Conservation (phyloP, 2,888 invertebrate genomes). For the Leucania comma region DNA sequence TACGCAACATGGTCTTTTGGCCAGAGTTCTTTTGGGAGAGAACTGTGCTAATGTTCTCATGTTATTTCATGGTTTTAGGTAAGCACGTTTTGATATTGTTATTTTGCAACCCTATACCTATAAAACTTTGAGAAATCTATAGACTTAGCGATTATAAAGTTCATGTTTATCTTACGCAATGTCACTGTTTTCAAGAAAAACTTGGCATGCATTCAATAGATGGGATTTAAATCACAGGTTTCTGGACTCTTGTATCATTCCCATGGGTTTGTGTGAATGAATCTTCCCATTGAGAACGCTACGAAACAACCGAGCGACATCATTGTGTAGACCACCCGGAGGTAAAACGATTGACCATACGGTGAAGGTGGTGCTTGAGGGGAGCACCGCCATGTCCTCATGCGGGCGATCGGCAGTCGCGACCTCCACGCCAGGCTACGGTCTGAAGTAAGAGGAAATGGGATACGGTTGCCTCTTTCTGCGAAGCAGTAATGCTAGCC, state of each 20-base stretch:
- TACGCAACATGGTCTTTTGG: neutral
- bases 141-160: neutral
- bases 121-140: neutral
- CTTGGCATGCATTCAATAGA: neutral
- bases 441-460: too few species aligned
- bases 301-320: too few species aligned
- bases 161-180: neutral
- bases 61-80: conserved; percentile 3
- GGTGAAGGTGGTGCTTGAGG: too few species aligned
- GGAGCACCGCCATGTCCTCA: too few species aligned
- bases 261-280: too few species aligned
- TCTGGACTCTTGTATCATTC: neutral
- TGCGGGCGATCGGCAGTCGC: too few species aligned
- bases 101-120: neutral
- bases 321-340: too few species aligned
- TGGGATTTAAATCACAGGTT: neutral
- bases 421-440: too few species aligned
- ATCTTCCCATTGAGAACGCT: too few species aligned
- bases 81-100: neutral
- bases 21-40: neutral
- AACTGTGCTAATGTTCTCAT: neutral
- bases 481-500: too few species aligned
- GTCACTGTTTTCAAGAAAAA: neutral
- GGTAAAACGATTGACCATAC: too few species aligned
- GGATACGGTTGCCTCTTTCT: too few species aligned